Evolutionary conservation across 2,113 vertebrate genomes (phyloP).

Genomic region (Rhinolophus ferrumequinum): DNA sequence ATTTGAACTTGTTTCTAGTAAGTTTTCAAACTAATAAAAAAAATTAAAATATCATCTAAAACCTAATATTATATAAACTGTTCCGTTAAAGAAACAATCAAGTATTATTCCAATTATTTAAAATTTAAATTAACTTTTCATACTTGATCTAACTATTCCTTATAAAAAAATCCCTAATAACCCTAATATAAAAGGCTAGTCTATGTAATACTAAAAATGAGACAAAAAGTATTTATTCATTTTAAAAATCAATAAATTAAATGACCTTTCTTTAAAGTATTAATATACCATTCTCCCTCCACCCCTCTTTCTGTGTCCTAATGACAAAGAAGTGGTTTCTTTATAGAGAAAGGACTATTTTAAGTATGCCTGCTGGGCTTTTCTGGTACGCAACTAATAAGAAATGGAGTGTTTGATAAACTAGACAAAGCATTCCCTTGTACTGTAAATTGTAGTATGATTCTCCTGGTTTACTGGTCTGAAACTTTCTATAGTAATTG

Average conservation of each 20-base stretch:
- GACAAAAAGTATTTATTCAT: conserved; percentile 24
- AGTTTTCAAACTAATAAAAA: conserved; percentile 27
- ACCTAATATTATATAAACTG: background rate
- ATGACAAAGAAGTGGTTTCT: conserved; percentile 76
- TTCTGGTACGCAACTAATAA: conserved; percentile 82
- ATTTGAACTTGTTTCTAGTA: background rate
- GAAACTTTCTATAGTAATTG: conserved; percentile 81
- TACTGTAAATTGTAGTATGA: conserved; percentile 85
- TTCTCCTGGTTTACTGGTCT: conserved; percentile 83
- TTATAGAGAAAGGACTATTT: conserved; percentile 86
- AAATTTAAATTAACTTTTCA: conserved; percentile 41
- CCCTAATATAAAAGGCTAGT: background rate
- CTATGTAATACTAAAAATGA: conserved; percentile 42
- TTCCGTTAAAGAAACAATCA: conserved; percentile 4
- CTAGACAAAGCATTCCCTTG: conserved; percentile 92
- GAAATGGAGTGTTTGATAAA: conserved; percentile 84
- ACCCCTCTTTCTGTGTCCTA: conserved; percentile 46
- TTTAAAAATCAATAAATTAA: conserved; percentile 47
- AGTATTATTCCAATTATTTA: conserved; percentile 29
- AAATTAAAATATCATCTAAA: conserved; percentile 40
- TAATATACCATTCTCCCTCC: conserved; percentile 62
- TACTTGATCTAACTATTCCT: background rate
- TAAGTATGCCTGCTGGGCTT: conserved; percentile 84
- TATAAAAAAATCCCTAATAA: conserved; percentile 11
- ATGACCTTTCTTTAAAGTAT: conserved; percentile 72